phyloP scores from a whole-genome alignment of 2,797 vertebrate genomes.

The Gadopsis marmoratus region DNA sequence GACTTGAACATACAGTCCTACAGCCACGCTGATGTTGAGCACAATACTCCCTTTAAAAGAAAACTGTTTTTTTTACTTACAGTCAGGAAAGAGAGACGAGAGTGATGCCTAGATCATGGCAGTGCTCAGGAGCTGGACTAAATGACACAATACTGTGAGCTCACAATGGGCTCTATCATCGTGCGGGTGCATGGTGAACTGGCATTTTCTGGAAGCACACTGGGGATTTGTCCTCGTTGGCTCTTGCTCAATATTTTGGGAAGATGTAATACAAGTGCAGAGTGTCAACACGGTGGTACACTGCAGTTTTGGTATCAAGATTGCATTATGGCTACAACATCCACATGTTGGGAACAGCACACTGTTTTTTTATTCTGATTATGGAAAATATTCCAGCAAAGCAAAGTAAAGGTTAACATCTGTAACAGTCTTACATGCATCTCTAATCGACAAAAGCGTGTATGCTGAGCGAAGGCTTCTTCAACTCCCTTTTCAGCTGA shows the following conservation, averaged over 20 bases:
- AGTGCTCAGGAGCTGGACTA: neutral
- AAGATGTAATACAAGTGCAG: neutral
- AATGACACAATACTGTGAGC: constrained; percentile 23
- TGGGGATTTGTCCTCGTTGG: neutral
- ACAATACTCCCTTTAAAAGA: neutral
- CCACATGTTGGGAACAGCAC: neutral
- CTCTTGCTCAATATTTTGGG: constrained; percentile 10
- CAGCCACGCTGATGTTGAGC: neutral
- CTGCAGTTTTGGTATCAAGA: neutral
- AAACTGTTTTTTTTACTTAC: neutral
- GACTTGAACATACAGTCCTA: neutral
- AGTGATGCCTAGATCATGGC: neutral
- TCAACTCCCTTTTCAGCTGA: neutral
- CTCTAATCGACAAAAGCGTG: neutral
- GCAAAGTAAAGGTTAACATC: neutral
- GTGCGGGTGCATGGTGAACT: constrained; percentile 1
- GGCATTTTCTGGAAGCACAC: constrained; percentile 9
- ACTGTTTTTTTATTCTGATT: neutral
- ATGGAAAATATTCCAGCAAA: neutral
- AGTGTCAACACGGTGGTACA: neutral
- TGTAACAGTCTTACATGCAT: neutral
- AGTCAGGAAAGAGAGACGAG: constrained; percentile 5
- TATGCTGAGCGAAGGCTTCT: neutral
- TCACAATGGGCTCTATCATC: constrained; percentile 21
- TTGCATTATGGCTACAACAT: neutral